Evolutionary conservation across 2,113 vertebrate genomes (phyloP).

Genomic region (Semicossyphus pulcher): DNA sequence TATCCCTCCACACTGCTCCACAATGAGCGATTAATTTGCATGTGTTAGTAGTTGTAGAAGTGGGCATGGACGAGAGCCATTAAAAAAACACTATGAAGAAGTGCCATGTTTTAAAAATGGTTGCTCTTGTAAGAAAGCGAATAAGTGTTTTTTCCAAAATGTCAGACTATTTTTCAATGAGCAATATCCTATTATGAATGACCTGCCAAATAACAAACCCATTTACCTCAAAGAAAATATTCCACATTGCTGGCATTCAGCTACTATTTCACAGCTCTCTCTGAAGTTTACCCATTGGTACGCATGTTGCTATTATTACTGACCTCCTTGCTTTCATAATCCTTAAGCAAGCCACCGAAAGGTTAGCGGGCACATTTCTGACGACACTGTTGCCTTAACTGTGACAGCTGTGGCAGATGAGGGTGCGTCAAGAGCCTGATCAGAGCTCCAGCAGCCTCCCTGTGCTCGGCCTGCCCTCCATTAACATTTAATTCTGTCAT

Average conservation of each 20-base stretch:
- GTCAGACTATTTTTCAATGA: slow-evolving; percentile 1
- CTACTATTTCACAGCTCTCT: slow-evolving; percentile 10
- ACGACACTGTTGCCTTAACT: slow-evolving; percentile 1
- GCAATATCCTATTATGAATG: background rate
- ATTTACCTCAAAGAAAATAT: background rate
- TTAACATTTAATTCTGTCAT: slow-evolving; percentile 74
- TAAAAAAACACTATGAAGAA: background rate
- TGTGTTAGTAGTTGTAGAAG: background rate
- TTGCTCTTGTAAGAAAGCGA: background rate
- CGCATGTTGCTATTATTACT: slow-evolving; percentile 9
- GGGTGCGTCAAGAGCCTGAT: slow-evolving; percentile 33
- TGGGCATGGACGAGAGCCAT: background rate
- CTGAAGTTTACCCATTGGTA: slow-evolving; percentile 15
- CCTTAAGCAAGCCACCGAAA: slow-evolving; percentile 30
- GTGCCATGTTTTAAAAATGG: background rate
- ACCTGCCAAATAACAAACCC: background rate
- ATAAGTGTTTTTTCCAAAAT: background rate
- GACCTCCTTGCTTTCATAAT: slow-evolving; percentile 24
- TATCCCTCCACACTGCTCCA: too few relatives aligned
- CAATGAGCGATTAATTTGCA: background rate
- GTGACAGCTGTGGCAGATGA: slow-evolving; percentile 57
- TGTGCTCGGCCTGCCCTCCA: slow-evolving; percentile 64
- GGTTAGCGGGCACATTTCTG: slow-evolving; percentile 29
- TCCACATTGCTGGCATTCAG: background rate
- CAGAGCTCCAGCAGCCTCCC: slow-evolving; percentile 37